Evolutionary conservation across 2,113 vertebrate species (phyloP), one percentile per base, ranked within the genome.

Genomic region (Ctenomys sociabilis): DNA sequence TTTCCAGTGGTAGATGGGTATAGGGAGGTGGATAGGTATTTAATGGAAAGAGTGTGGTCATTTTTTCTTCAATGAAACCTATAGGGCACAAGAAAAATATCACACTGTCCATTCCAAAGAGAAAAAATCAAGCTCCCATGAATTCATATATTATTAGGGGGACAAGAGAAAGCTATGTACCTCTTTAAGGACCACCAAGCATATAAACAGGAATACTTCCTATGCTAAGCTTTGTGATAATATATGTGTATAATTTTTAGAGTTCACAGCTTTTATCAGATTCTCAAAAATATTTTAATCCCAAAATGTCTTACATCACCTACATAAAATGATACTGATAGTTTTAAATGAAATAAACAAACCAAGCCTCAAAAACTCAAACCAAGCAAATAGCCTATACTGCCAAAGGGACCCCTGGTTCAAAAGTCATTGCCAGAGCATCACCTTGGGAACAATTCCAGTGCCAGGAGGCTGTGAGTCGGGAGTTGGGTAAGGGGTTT

Each of bases 291-390:
- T 5, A 43, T 49, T 45, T 66, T 72, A 17, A 80, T 45, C 49
- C 28, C 26, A 21, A 78, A 61, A 86, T 63, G 61, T 66, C 84
- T 43, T 72, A 57, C 57, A 91, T 95, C 77, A 28, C 28, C 80
- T 94, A 72, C 26, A 80, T 73, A 52, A 91, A 93, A 59, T 88
- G 24, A 80, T 49, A 73, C n/a, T 84, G 54, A 96, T 7, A 90
- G 45, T 7, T 32, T 87, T 90, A 45, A 93, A 88, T 95, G 35
- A 95, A 84, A 85, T 59, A 22, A 49, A 35, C 52, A 52, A 96
- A 45, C 77, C 45, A 1, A 17, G 61, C 28, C 54, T 93, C 77
- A 92, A 88, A 92, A 93, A 68, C 4, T 70, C 26, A 80, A 95
- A 86, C 6, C 32, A 93, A 14, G 35, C 61, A 83, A 84, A 32